Conservation (phyloP, 1,140 invertebrate species). For the Mactra quadrangularis region DNA sequence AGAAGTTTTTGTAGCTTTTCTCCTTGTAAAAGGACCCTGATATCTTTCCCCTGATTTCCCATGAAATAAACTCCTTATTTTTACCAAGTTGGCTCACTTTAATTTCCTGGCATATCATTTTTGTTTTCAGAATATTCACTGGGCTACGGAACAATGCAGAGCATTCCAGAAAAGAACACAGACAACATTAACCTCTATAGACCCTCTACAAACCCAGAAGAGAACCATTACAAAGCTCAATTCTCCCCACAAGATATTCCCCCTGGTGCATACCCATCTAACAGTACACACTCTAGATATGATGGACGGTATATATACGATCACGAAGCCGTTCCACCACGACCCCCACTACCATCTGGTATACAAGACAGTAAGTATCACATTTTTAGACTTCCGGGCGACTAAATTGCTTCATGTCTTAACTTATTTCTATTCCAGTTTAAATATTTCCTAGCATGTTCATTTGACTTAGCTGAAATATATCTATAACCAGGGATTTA, state of each 20-base stretch:
- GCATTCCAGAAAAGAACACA: slow-evolving; percentile 65
- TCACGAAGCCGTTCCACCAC: slow-evolving; percentile 88
- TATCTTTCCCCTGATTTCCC: no score
- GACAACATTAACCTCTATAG: slow-evolving; percentile 77
- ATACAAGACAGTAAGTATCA: slow-evolving; percentile 65
- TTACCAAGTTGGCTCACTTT: no score
- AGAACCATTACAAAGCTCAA: slow-evolving; percentile 67
- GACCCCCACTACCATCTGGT: slow-evolving; percentile 91
- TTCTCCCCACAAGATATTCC: slow-evolving; percentile 68
- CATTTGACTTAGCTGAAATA: no score
- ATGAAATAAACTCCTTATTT: no score
- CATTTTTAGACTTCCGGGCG: neutral
- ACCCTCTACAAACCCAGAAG: slow-evolving; percentile 65
- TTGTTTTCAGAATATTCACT: slow-evolving; percentile 50
- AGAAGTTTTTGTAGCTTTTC: no score
- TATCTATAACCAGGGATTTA: no score
- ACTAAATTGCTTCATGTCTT: no score
- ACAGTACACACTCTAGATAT: slow-evolving; percentile 71
- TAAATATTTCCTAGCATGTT: no score
- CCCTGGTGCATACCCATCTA: slow-evolving; percentile 69
- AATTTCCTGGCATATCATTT: no score
- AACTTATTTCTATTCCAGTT: no score
- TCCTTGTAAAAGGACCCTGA: no score
- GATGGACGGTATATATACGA: slow-evolving; percentile 84
- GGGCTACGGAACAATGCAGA: slow-evolving; percentile 75